Conservation (phyloP, 2,888 invertebrate genomes). For the Limenitis arthemis region DNA sequence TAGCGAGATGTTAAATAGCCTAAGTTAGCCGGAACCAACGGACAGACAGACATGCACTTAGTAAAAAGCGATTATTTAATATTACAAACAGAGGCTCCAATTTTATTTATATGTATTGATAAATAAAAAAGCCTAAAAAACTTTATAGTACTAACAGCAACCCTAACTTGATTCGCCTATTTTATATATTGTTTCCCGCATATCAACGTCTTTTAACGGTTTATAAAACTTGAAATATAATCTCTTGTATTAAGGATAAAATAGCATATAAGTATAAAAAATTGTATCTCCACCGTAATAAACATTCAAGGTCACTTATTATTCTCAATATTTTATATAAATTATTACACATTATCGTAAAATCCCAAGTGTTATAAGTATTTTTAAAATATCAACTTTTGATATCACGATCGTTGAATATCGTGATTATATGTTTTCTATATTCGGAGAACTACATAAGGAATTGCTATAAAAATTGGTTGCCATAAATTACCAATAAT, state of each 20-base stretch:
- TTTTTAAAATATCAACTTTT: slow-evolving; percentile 6
- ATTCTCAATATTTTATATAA: slow-evolving; percentile 8
- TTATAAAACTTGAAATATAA: neutral
- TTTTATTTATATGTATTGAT: no score
- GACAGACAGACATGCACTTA: no score
- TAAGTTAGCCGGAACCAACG: no score
- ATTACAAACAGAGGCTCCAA: no score
- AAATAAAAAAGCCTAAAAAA: no score
- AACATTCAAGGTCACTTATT: slow-evolving; percentile 2
- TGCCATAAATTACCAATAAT: no score
- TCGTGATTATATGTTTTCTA: slow-evolving; percentile 4
- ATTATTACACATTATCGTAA: slow-evolving; percentile 6
- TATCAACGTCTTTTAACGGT: slow-evolving; percentile 1
- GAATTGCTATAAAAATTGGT: neutral
- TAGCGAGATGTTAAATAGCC: no score
- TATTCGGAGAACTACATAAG: slow-evolving; percentile 1
- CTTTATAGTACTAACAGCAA: no score
- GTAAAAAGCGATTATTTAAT: no score
- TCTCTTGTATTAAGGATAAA: neutral
- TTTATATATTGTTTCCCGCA: slow-evolving; percentile 2
- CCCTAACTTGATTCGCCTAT: neutral
- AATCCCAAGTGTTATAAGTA: slow-evolving; percentile 5
- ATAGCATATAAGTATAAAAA: slow-evolving; percentile 2
- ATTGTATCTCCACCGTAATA: slow-evolving; percentile 1
- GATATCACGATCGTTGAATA: slow-evolving; percentile 5